A percentile compares a stretch with the other conserved stretches of the same genome.
phyloP scores from a whole-genome alignment of 2,888 invertebrate genomes.

The Meghimatium bilineatum region DNA sequence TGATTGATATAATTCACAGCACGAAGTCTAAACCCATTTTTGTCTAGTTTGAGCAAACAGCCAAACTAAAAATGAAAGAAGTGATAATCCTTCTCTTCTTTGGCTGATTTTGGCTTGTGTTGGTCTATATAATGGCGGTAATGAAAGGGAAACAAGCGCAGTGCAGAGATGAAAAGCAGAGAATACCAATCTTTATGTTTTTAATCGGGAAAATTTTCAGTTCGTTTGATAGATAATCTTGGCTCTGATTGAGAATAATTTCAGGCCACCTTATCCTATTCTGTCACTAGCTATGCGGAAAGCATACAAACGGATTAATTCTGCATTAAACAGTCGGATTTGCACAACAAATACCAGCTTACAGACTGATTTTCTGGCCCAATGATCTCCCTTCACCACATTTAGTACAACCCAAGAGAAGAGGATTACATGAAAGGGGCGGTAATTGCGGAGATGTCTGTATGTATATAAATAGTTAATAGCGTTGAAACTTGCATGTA shows the following conservation, averaged over 20 bases:
- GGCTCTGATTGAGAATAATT: not conserved
- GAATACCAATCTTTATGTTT: slow-evolving; percentile 18
- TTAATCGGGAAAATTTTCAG: slow-evolving; percentile 8
- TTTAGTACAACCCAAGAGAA: not conserved
- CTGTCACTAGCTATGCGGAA: slow-evolving; percentile 4
- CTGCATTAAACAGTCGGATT: slow-evolving; percentile 24
- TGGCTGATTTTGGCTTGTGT: slow-evolving; percentile 26
- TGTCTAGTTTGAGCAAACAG: slow-evolving; percentile 11
- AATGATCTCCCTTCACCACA: not conserved
- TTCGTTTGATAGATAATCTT: slow-evolving; percentile 24
- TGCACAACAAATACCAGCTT: slow-evolving; percentile 5
- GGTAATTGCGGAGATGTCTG: not conserved
- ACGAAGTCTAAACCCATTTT: slow-evolving; percentile 17
- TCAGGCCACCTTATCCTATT: not conserved
- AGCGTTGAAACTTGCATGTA: not conserved
- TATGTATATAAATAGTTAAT: slow-evolving; percentile 7
- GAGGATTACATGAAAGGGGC: not conserved
- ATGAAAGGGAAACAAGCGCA: slow-evolving; percentile 37
- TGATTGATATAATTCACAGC: slow-evolving; percentile 14
- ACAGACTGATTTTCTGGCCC: not conserved
- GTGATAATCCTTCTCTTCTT: slow-evolving; percentile 14
- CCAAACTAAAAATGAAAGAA: slow-evolving; percentile 27
- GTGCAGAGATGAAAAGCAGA: not conserved
- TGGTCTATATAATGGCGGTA: slow-evolving; percentile 18
- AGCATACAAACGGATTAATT: slow-evolving; percentile 35